These are phyloP conservation scores for Chrysocyon brachyurus DNA, from an alignment of 2,797 vertebrate genomes.

Conservation along the genomic window DNA sequence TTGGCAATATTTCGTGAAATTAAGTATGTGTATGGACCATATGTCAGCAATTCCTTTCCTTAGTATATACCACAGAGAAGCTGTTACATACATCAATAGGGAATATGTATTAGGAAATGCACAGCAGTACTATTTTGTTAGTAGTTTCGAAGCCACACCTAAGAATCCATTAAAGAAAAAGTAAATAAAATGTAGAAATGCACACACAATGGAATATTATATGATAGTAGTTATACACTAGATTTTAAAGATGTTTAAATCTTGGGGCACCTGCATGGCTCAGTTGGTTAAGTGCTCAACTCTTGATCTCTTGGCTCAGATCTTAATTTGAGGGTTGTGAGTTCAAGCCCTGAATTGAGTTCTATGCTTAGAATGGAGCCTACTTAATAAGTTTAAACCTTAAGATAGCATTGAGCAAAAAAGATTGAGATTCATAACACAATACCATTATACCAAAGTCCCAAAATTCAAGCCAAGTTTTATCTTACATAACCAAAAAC, in stretches of 20 bases:
- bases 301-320: not conserved
- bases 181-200: conserved; percentile 12
- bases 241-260: conserved; percentile 6
- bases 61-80: conserved; percentile 3
- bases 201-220: not conserved
- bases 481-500: not conserved
- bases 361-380: not conserved
- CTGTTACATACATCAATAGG: not conserved
- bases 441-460: not conserved
- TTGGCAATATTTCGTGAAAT: conserved; percentile 35
- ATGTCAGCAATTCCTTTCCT: conserved; percentile 40
- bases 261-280: not conserved
- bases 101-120: not conserved
- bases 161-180: conserved; percentile 19
- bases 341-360: not conserved
- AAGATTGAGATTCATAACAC: not conserved
- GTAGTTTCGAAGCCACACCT: not conserved
- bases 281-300: not conserved
- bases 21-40: not conserved
- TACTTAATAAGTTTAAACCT: conserved; percentile 10
- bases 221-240: not conserved
- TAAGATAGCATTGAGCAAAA: conserved; percentile 35
- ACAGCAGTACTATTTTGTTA: not conserved
- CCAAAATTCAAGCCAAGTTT: conserved; percentile 19
- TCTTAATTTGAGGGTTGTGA: not conserved